Percentiles rank a stretch among this genome's conserved stretches.
phyloP scores from a whole-genome alignment of 1,140 invertebrate genomes.

The Zophobas atratus region DNA sequence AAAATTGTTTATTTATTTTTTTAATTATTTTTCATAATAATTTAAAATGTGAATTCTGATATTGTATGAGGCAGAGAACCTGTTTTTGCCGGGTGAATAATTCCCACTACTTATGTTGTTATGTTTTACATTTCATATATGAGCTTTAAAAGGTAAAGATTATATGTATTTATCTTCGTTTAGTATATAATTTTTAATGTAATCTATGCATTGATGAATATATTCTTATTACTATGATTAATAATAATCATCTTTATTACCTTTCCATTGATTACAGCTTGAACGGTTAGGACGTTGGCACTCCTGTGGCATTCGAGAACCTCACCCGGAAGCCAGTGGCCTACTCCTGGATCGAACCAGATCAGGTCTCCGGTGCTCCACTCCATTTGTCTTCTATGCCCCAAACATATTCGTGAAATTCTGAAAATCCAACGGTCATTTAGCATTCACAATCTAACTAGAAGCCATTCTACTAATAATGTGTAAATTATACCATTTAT shows the following conservation, averaged over 20 bases:
- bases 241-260: constrained; percentile 68
- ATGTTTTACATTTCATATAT: background rate
- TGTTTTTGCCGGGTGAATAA: too few species aligned
- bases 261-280: constrained; percentile 90
- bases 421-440: constrained; percentile 7
- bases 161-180: too few species aligned
- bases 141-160: background rate
- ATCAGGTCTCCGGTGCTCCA: constrained; percentile 86
- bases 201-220: too few species aligned
- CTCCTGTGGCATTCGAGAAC: constrained; percentile 90
- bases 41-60: too few species aligned
- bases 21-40: too few species aligned
- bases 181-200: too few species aligned
- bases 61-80: too few species aligned
- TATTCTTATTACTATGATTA: too few species aligned
- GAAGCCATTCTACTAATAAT: background rate
- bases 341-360: constrained; percentile 93
- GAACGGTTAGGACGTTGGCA: constrained; percentile 90
- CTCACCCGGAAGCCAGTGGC: constrained; percentile 90
- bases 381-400: constrained; percentile 64
- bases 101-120: too few species aligned
- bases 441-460: background rate
- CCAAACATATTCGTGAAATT: constrained; percentile 1
- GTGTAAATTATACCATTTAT: background rate
- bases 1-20: too few species aligned